Evolutionary conservation across 1,140 invertebrate genomes (phyloP), one percentile per base, ranked within the genome.

Genomic region (Drosophila nasuta): DNA sequence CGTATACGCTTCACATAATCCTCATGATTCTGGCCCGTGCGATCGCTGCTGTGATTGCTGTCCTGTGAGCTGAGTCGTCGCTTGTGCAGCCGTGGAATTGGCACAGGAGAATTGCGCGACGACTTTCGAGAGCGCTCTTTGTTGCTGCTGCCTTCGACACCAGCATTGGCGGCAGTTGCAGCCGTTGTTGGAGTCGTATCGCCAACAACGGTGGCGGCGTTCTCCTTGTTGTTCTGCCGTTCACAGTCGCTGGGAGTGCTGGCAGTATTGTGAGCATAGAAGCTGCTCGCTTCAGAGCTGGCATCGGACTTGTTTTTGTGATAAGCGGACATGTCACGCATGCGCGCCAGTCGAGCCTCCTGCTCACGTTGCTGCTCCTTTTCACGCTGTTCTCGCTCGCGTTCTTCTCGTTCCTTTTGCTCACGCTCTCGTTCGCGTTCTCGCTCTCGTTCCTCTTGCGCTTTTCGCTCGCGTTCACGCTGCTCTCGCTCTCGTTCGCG

Each of bases 11-110:
- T 97, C 0, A 93, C 92, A 17, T 96, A 95, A 76, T 97, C 96
- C 38, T 92, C 91, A 10, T 79, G 78, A 41, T 86, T 82, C n/a
- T 82, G 73, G 17, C 8, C 57, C 58, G 7, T 48, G 52, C 2
- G 6, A 3, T 62, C 58, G 2, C 52, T 64, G 46, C 94, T 94
- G 1, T 95, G 95, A 41, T 94, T 87, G 82, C 93, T 94, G 69
- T 97, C 96, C 82, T 97, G 96, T 1, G 96, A 96, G 52, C 96
- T 96, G 66, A 96, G 94, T 57, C 96, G 94, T 46, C 96, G 93
- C 91, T 97, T 97, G 33, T 94, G 93, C 35, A 95, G 93, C 43
- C 95, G 94, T 1, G 45, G 35, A 5, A 35, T 15, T 13, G 74
- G 74, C 1, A 95, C 94, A 0, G 96, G 95, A 49, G 95, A 93